Conservation (phyloP, 2,113 vertebrate species). For the Progne subis region DNA sequence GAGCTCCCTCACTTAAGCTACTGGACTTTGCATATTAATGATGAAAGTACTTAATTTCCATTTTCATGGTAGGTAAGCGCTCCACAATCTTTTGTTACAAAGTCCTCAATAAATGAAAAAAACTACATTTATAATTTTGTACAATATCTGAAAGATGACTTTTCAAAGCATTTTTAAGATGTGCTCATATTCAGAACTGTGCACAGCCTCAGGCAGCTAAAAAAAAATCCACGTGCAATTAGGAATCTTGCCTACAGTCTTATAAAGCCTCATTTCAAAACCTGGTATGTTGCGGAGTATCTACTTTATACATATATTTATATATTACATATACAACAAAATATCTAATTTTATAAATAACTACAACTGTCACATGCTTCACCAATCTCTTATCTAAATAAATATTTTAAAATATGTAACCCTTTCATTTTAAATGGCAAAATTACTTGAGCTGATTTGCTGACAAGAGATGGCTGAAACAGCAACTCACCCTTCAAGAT, state of each 20-base stretch:
- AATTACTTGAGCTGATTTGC: neutral
- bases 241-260: neutral
- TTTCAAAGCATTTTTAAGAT: neutral
- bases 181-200: neutral
- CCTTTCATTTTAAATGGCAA: constrained; percentile 35
- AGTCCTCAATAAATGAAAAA: neutral
- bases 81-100: neutral
- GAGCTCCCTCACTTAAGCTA: neutral
- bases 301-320: neutral
- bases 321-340: neutral
- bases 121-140: neutral
- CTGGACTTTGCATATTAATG: neutral
- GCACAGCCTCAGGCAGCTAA: neutral
- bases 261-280: neutral
- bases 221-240: neutral
- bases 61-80: neutral
- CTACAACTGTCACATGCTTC: neutral
- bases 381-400: neutral
- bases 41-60: neutral
- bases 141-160: neutral
- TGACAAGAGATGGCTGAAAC: constrained; percentile 28
- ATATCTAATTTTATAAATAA: neutral
- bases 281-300: neutral
- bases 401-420: neutral
- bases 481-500: constrained; percentile 15